Evolutionary conservation across 2,113 vertebrate genomes (phyloP).

Genomic region (Struthio camelus): DNA sequence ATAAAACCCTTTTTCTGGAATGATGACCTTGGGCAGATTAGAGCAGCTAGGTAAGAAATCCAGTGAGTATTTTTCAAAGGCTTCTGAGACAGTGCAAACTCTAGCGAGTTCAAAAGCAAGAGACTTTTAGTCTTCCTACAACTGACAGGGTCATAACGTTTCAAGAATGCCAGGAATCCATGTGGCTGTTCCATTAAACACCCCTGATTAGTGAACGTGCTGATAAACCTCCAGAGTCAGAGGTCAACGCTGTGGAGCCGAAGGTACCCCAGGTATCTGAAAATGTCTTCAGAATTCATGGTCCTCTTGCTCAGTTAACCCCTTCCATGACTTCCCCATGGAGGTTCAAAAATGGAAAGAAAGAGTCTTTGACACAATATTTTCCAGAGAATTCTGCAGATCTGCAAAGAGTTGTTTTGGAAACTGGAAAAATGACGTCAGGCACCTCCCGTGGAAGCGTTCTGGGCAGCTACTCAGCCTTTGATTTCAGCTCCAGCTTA

Average conservation of each 20-base stretch:
- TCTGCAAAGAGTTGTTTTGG: not conserved
- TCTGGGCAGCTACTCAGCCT: not conserved
- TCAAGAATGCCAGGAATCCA: slow-evolving; percentile 72
- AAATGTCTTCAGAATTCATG: slow-evolving; percentile 48
- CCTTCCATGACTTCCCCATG: not conserved
- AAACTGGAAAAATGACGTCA: slow-evolving; percentile 4
- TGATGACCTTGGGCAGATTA: slow-evolving; percentile 38
- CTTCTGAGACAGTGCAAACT: slow-evolving; percentile 62
- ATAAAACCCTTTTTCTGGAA: slow-evolving; percentile 20
- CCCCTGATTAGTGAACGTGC: slow-evolving; percentile 74
- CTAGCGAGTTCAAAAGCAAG: slow-evolving; percentile 67
- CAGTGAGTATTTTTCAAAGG: slow-evolving; percentile 70
- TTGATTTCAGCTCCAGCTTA: not conserved
- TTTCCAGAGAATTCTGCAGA: not conserved
- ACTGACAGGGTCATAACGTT: slow-evolving; percentile 72
- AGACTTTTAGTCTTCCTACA: slow-evolving; percentile 67
- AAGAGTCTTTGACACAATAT: not conserved
- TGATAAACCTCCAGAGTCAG: slow-evolving; percentile 71
- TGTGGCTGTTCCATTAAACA: slow-evolving; percentile 75
- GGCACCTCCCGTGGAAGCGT: not conserved
- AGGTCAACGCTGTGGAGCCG: slow-evolving; percentile 61
- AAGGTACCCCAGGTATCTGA: slow-evolving; percentile 73
- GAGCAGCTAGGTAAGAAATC: slow-evolving; percentile 63
- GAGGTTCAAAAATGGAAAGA: not conserved
- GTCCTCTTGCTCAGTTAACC: slow-evolving; percentile 20